phyloP scores from a whole-genome alignment of 2,113 vertebrate species.

The Donacobius atricapilla region DNA sequence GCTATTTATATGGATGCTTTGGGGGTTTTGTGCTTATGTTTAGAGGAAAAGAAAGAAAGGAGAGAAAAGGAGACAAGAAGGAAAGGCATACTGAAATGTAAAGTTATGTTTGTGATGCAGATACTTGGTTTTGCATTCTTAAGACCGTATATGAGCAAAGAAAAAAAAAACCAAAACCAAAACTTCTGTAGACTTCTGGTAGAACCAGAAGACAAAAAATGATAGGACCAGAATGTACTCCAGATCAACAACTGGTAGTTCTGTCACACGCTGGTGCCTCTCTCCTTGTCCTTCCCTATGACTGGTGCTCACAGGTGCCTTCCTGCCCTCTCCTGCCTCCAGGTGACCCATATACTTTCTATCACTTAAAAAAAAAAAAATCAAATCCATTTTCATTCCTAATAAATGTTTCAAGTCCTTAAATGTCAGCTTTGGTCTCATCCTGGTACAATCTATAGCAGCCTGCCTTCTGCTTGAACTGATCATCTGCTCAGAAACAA shows the following conservation, averaged over 20 bases:
- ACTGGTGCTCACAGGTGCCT: fast-evolving
- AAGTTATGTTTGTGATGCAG: neutral
- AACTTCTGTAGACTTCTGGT: neutral
- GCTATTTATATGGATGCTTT: neutral
- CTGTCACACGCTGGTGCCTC: neutral
- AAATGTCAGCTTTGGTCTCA: neutral
- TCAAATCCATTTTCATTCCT: neutral
- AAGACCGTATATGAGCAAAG: neutral
- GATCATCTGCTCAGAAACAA: neutral
- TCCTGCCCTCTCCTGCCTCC: neutral
- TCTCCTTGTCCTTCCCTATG: fast-evolving
- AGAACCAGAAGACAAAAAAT: neutral
- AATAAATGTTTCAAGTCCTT: neutral
- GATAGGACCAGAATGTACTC: neutral
- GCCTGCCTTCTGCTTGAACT: neutral
- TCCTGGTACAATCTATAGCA: neutral
- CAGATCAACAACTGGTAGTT: neutral
- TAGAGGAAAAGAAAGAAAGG: neutral
- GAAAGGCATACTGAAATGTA: neutral
- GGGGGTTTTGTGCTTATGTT: neutral
- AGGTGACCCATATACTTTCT: neutral
- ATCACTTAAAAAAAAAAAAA: neutral
- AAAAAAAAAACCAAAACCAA: too few species aligned
- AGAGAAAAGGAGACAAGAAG: neutral
- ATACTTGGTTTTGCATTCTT: neutral